Percentiles rank a stretch among this genome's conserved stretches.
Evolutionary conservation across 2,113 vertebrate genomes (phyloP).

Genomic region (Passer montanus): DNA sequence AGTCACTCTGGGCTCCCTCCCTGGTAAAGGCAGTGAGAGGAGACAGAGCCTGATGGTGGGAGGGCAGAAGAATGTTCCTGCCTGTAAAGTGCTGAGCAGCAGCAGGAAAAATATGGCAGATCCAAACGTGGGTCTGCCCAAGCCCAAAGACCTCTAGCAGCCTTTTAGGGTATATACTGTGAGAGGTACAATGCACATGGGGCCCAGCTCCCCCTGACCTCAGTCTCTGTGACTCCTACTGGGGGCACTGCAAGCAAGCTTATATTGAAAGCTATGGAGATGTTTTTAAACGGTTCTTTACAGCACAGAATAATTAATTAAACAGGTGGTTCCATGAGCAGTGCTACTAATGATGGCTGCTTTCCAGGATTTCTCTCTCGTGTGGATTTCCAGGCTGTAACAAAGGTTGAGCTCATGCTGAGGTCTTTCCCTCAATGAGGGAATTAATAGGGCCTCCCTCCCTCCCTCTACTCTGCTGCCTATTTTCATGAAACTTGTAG

Average conservation of each 20-base stretch:
- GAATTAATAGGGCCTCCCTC: constrained; percentile 63
- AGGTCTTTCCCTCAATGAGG: constrained; percentile 63
- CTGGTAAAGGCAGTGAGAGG: not conserved
- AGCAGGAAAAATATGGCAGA: not conserved
- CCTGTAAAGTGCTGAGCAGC: not conserved
- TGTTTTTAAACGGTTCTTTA: constrained; percentile 49
- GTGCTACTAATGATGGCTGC: constrained; percentile 66
- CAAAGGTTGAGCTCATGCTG: constrained; percentile 69
- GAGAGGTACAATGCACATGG: not conserved
- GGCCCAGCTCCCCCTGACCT: constrained; percentile 40
- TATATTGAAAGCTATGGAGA: constrained; percentile 49
- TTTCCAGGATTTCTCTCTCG: constrained; percentile 65
- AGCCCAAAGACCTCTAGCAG: not conserved
- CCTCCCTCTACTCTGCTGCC: constrained; percentile 43
- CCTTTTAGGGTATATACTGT: constrained; percentile 28
- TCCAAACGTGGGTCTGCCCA: not conserved
- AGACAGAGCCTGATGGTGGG: not conserved
- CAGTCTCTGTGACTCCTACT: constrained; percentile 38
- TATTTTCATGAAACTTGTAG: constrained; percentile 61
- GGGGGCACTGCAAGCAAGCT: constrained; percentile 68
- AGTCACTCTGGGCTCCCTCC: not conserved
- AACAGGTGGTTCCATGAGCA: constrained; percentile 63
- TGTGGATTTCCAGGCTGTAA: constrained; percentile 66
- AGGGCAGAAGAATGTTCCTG: not conserved
- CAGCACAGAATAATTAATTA: constrained; percentile 63